These are phyloP conservation scores for Berghia stephanieae DNA, from an alignment of 1,140 invertebrate genomes.

Conservation along the genomic window DNA sequence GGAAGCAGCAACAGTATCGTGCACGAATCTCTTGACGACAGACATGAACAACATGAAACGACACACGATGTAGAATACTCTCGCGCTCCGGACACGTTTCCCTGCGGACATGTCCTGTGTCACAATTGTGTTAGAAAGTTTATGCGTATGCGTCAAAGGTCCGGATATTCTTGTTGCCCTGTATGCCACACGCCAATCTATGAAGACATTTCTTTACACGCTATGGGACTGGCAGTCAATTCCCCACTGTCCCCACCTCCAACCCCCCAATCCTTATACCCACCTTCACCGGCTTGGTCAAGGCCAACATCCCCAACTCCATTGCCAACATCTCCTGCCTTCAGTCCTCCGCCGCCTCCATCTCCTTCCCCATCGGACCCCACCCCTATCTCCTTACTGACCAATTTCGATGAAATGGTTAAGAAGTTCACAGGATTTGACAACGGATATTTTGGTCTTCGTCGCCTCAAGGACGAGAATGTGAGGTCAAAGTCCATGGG, in stretches of 20 bases:
- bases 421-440: conserved; percentile 54
- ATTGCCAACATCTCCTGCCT: not conserved
- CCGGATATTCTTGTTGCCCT: conserved; percentile 38
- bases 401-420: conserved; percentile 58
- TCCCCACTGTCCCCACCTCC: not conserved
- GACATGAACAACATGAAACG: conserved; percentile 4
- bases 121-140: conserved; percentile 56
- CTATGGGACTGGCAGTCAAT: conserved; percentile 35
- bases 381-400: conserved; percentile 49
- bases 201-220: conserved; percentile 27
- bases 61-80: conserved; percentile 40
- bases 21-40: conserved; percentile 15
- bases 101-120: conserved; percentile 61
- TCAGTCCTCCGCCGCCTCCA: not conserved
- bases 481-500: conserved; percentile 53
- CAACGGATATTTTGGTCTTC: conserved; percentile 41
- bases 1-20: not conserved
- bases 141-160: conserved; percentile 38
- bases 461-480: conserved; percentile 52
- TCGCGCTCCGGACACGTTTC: conserved; percentile 58
- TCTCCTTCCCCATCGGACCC: conserved; percentile 32
- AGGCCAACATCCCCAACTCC: not conserved
- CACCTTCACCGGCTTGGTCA: conserved; percentile 11
- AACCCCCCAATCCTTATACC: not conserved
- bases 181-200: conserved; percentile 38